Percentiles rank a stretch among this genome's conserved stretches.
Conservation (phyloP, 2,113 vertebrate genomes). For the Entosphenus tridentatus region DNA sequence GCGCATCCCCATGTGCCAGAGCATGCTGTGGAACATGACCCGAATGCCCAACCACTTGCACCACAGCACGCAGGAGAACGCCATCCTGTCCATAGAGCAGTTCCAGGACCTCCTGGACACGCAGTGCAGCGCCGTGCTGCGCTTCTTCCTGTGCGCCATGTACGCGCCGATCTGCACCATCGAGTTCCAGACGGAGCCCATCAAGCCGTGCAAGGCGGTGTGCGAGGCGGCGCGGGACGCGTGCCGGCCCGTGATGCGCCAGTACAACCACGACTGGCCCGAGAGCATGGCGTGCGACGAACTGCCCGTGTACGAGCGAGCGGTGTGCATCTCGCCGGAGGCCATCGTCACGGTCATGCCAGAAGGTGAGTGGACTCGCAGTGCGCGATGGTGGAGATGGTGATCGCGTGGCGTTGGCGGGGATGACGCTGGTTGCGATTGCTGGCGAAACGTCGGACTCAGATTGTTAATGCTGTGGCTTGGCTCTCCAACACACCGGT, state of each 20-base stretch:
- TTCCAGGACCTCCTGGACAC: slow-evolving; percentile 71
- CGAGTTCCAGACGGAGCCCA: slow-evolving; percentile 90
- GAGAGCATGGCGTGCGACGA: slow-evolving; percentile 73
- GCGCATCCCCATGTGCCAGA: slow-evolving; percentile 65
- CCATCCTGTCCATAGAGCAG: slow-evolving; percentile 88
- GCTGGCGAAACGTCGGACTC: no score
- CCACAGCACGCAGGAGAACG: slow-evolving; percentile 98
- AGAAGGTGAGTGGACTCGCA: background rate
- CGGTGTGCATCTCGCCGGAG: slow-evolving; percentile 87
- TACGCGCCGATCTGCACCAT: slow-evolving; percentile 96
- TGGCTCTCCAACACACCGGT: no score
- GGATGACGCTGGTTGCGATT: no score
- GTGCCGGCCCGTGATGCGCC: slow-evolving; percentile 71
- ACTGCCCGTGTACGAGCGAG: slow-evolving; percentile 76
- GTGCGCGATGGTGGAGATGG: no score
- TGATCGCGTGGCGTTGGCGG: no score
- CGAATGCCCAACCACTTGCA: slow-evolving; percentile 99
- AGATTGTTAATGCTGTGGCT: no score
- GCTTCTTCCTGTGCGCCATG: slow-evolving; percentile 94
- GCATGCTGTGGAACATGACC: slow-evolving; percentile 95
- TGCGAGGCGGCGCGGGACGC: slow-evolving; percentile 64
- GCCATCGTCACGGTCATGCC: slow-evolving; percentile 53
- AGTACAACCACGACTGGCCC: slow-evolving; percentile 80
- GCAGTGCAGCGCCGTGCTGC: slow-evolving; percentile 61
- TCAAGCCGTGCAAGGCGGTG: slow-evolving; percentile 85